phyloP scores from a whole-genome alignment of 2,797 vertebrate genomes.

The Coreius guichenoti region DNA sequence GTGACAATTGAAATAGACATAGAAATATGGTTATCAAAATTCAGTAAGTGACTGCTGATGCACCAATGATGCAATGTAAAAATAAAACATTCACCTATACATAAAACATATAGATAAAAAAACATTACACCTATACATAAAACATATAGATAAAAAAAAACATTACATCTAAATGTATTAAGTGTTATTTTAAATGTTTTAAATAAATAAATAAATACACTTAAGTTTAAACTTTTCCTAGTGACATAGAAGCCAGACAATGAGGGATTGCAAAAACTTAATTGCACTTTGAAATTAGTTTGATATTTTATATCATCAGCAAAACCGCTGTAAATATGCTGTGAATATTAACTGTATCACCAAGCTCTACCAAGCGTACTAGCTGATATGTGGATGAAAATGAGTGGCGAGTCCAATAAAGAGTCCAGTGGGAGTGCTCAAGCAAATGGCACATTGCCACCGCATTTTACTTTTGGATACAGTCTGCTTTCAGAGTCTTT shows the following conservation, averaged over 20 bases:
- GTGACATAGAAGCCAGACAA: background rate
- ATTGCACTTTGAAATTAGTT: background rate
- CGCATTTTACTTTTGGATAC: slow-evolving; percentile 13
- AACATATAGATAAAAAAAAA: background rate
- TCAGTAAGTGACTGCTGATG: background rate
- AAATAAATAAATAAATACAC: background rate
- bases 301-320: background rate
- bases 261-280: background rate
- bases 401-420: background rate
- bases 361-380: background rate
- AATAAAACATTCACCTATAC: no score
- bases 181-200: background rate
- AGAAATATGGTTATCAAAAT: background rate
- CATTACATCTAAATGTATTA: background rate
- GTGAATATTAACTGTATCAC: background rate
- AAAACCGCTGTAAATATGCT: background rate
- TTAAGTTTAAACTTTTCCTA: background rate
- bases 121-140: background rate
- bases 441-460: slow-evolving; percentile 8
- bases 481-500: slow-evolving; percentile 11
- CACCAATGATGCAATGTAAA: background rate
- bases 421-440: slow-evolving; percentile 5
- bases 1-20: background rate
- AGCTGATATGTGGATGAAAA: slow-evolving; percentile 20
- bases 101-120: background rate